Conservation (phyloP, 2,888 invertebrate genomes). For the Argynnis bischoffii region DNA sequence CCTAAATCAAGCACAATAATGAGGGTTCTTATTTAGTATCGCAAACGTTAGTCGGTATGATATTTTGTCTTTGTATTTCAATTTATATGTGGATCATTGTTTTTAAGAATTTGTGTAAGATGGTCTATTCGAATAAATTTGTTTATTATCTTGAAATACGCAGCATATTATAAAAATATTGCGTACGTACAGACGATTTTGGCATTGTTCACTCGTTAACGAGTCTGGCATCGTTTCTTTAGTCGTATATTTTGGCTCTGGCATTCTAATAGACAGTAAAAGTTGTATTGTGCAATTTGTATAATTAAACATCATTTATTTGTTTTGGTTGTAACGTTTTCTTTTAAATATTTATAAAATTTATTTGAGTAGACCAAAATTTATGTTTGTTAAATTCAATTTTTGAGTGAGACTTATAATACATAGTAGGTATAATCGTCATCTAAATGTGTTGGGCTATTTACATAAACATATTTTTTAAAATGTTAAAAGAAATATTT, state of each 20-base stretch:
- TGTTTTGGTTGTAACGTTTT: not conserved
- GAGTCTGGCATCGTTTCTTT: conserved; percentile 16
- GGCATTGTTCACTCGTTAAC: conserved; percentile 10
- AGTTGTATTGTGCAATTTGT: not conserved
- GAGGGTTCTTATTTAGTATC: conserved; percentile 16
- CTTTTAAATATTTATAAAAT: not conserved
- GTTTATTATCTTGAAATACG: not conserved
- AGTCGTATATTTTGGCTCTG: conserved; percentile 10
- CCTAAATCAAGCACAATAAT: conserved; percentile 34
- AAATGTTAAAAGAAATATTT: not conserved
- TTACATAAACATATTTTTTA: not conserved
- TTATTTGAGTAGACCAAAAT: conserved; percentile 14
- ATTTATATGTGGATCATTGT: conserved; percentile 4
- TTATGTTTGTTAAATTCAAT: not conserved
- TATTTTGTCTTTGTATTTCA: conserved; percentile 9
- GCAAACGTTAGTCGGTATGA: conserved; percentile 7
- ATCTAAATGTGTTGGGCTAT: conserved; percentile 13
- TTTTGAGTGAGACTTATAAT: conserved; percentile 21
- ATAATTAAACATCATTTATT: not conserved
- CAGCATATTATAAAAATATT: conserved; percentile 1
- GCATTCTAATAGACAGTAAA: conserved; percentile 14
- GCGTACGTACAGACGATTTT: not conserved
- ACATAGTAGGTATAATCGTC: not conserved
- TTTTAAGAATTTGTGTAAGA: not conserved
- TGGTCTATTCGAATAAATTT: conserved; percentile 21